A percentile compares a stretch with the other conserved stretches of the same genome.
Conservation (phyloP, 2,888 invertebrate species). For the Ptychoptera contaminata region DNA sequence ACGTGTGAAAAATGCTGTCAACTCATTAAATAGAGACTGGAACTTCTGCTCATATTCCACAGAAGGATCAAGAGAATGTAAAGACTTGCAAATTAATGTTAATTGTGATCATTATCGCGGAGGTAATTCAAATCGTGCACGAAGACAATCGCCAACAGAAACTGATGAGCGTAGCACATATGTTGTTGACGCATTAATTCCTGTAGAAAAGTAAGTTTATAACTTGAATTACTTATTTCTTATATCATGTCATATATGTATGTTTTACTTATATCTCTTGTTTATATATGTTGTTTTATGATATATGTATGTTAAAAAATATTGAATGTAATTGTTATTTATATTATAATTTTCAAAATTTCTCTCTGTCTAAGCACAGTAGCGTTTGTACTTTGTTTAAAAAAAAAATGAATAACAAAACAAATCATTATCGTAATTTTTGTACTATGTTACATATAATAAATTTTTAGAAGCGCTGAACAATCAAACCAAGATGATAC, state of each 20-base stretch:
- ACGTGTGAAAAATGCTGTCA: slow-evolving; percentile 76
- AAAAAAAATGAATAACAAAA: too few relatives aligned
- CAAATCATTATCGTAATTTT: too few relatives aligned
- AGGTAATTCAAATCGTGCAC: slow-evolving; percentile 39
- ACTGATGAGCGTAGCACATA: slow-evolving; percentile 62
- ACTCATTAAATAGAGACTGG: slow-evolving; percentile 87
- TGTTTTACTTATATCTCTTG: too few relatives aligned
- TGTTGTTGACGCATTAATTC: slow-evolving; percentile 64
- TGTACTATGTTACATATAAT: not conserved
- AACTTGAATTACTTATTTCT: too few relatives aligned
- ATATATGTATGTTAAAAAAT: too few relatives aligned
- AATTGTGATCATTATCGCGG: slow-evolving; percentile 68
- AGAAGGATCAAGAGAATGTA: slow-evolving; percentile 73
- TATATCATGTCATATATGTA: too few relatives aligned
- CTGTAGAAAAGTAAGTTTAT: slow-evolving; percentile 67
- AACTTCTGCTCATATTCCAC: slow-evolving; percentile 87
- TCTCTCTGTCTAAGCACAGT: too few relatives aligned
- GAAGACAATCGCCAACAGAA: slow-evolving; percentile 43
- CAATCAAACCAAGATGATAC: slow-evolving; percentile 5
- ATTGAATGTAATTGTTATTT: too few relatives aligned
- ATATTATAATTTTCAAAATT: too few relatives aligned
- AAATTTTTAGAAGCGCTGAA: too few relatives aligned
- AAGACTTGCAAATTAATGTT: slow-evolving; percentile 78
- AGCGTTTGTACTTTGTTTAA: too few relatives aligned
- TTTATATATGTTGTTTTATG: too few relatives aligned